These are phyloP conservation scores for zebrafish (Danio rerio) DNA, from an alignment of 2,113 vertebrate species.

Conservation along the genomic window GRCz12tu NC_133193.1:41592001-41592500, in stretches of 20 bases:
- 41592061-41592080: too few species aligned
- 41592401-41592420: slow-evolving; percentile 60
- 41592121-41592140: too few species aligned
- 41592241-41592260: background rate
- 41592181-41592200: too few species aligned
- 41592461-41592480: slow-evolving; percentile 61
- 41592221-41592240: background rate
- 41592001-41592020: too few species aligned
- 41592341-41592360: slow-evolving; percentile 70
- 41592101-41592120: too few species aligned
- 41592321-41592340: slow-evolving; percentile 32
- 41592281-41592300: slow-evolving; percentile 63
- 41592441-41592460: slow-evolving; percentile 56
- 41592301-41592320: slow-evolving; percentile 42
- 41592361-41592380: slow-evolving; percentile 71
- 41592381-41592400: slow-evolving; percentile 74
- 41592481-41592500: slow-evolving; percentile 23
- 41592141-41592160: too few species aligned
- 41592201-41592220: too few species aligned
- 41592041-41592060: too few species aligned
- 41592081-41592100: too few species aligned
- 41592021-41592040: too few species aligned
- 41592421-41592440: slow-evolving; percentile 61
- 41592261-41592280: background rate
- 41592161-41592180: too few species aligned